Evolutionary conservation across 2,113 vertebrate genomes (phyloP), one percentile per base, ranked within the genome.

Genomic region (Lophotis ruficrista): DNA sequence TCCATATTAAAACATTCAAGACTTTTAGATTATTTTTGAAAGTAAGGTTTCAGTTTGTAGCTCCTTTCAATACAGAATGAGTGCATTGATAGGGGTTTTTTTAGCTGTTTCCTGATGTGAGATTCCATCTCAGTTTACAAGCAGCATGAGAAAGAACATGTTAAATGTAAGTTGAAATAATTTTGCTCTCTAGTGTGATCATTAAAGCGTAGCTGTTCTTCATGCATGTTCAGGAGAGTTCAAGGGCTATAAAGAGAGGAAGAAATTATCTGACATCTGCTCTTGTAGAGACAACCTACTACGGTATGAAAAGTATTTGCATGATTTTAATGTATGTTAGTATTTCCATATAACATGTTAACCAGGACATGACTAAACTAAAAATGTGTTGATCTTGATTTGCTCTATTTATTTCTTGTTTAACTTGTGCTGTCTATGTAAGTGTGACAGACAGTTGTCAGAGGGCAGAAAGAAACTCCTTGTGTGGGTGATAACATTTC

Each of bases 61-160:
- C 48, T 94, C 56, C 58, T 92, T 76, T 87, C 57, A 87, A n/a
- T 73, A 70, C 61, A 83, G 53, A 93, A 79, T 72, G 83, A 89
- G 68, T 7, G 35, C 65, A 89, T 56, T 86, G 93, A 90, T 70
- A 87, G 53, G 25, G 27, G 5, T 43, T 65, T 87, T 94, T 80
- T 91, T 91, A 91, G 69, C 90, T 96, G 82, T 43, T 14, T 87
- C 94, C 93, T 94, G 83, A 86, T 97, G 75, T 87, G 92, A 90
- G 93, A 92, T 53, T 78, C 90, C 81, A 73, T 69, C 77, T 94
- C 92, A 65, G 71, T 88, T 96, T 94, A 93, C 82, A 91, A 95
- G 69, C 53, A 91, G 54, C 86, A 79, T 83, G 82, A 95, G 60
- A 76, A 83, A 58, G 35, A 88, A 37, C 20, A 61, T 31, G 33